Evolutionary conservation across 1,140 invertebrate genomes (phyloP).

Genomic region (Plectrocnemia conspersa): DNA sequence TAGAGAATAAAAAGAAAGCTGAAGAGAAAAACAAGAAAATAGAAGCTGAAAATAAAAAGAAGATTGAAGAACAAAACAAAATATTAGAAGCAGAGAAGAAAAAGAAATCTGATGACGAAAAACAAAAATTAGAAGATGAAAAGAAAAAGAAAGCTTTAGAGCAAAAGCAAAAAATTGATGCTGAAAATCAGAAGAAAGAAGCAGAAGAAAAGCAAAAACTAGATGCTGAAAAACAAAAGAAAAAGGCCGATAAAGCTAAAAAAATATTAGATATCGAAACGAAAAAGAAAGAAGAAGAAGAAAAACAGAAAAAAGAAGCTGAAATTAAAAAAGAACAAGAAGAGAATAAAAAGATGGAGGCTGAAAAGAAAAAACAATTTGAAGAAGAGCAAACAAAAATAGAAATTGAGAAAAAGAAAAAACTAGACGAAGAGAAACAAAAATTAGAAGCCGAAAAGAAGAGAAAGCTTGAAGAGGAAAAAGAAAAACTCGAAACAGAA

Average conservation of each 20-base stretch:
- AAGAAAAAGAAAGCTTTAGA: conserved; percentile 10
- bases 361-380: conserved; percentile 6
- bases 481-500: conserved; percentile 1
- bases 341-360: conserved; percentile 23
- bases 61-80: background rate
- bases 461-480: conserved; percentile 11
- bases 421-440: background rate
- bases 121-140: background rate
- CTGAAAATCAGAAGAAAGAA: conserved; percentile 15
- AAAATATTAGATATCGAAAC: background rate
- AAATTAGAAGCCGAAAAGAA: conserved; percentile 9
- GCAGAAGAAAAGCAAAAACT: conserved; percentile 17
- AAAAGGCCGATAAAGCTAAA: conserved; percentile 8
- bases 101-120: conserved; percentile 14
- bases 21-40: conserved; percentile 4
- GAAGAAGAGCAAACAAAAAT: conserved; percentile 8
- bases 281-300: conserved; percentile 13
- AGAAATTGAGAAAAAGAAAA: conserved; percentile 19
- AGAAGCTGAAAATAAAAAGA: conserved; percentile 9
- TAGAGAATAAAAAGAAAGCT: conserved; percentile 19
- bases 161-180: conserved; percentile 5
- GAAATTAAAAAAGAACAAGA: conserved; percentile 17
- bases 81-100: background rate
- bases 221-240: conserved; percentile 11
- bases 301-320: conserved; percentile 20